Evolutionary conservation across 2,797 vertebrate species (phyloP), one percentile per base, ranked within the genome.

Genomic region (Spea hammondii): DNA sequence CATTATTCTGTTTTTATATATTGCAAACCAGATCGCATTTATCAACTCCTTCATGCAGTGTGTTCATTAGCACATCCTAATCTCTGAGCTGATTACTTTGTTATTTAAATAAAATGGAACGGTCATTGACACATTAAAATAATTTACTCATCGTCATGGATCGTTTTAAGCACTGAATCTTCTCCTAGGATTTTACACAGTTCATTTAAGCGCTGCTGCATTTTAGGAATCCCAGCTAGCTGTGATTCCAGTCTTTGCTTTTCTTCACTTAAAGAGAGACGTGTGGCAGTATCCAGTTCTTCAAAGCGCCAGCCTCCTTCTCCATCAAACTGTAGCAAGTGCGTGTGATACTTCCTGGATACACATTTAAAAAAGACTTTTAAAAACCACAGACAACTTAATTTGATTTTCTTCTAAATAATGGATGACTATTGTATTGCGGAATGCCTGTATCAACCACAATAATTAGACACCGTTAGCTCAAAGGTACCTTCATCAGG

Each of bases 281-380:
- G 96, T 4, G 95, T 96, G 4, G 97, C 96, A 0, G 94, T 95
- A 89, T 99, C 96, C 91, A 99, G 79, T 86, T 97, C 94, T 91
- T 99, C 96, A 6, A 99, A 99, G 60, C 94, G 93, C 96, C 97
- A 99, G 77, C 96, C 94, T 0, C 97, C 97, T 92, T 98, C 96
- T 0, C 97, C 97, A 0, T 99, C 96, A 76, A 99, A 99, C 90
- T 99, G 97, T 85, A 99, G 92, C 90, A 99, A 91, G 89, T 99
- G 96, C 72, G 93, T 99, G 88, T 99, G 97, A 91, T 98, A 99
- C 89, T 99, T 99, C 97, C 97, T 99, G 91, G 17, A 78, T 71
- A 0, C 84, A 77, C 77, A 89, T 0, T 12, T 11, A 57, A 57
- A 4, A 64, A 64, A 64, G 6, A 59, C 13, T 11, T 32, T 32